Evolutionary conservation across 2,113 vertebrate genomes (phyloP).

Genomic region (Mustela nigripes): DNA sequence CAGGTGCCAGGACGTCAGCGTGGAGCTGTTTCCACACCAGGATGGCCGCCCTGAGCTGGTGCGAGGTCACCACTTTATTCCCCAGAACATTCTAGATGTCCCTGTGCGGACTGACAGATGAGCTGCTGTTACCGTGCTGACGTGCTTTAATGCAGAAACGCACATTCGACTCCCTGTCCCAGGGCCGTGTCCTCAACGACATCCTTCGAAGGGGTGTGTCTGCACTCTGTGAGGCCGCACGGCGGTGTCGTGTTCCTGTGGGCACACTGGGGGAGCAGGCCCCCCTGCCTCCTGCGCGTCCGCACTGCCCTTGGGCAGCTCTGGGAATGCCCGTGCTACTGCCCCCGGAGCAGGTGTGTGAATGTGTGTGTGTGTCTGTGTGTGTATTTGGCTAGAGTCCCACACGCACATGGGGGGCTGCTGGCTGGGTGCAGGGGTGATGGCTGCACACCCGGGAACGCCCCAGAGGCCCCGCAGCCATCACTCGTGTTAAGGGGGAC

Average conservation of each 20-base stretch:
- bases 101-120: accelerated
- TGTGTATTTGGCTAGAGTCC: not conserved
- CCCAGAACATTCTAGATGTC: not conserved
- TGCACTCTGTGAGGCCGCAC: too few species aligned
- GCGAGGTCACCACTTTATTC: not conserved
- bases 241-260: not conserved
- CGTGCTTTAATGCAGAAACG: not conserved
- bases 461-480: not conserved
- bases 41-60: not conserved
- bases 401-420: not conserved
- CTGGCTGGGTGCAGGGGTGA: not conserved
- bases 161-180: not conserved
- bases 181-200: not conserved
- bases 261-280: not conserved
- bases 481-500: not conserved
- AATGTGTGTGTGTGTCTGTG: too few species aligned
- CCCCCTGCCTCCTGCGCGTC: too few species aligned
- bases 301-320: not conserved
- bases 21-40: not conserved
- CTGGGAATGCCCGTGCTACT: not conserved
- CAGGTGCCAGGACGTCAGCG: accelerated
- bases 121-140: not conserved
- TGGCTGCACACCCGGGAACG: not conserved
- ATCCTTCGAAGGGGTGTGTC: not conserved
- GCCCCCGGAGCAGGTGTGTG: too few species aligned